Base-by-base conservation (phyloP, 2,113 vertebrate genomes). In the Rhinolophus ferrumequinum region DNA sequence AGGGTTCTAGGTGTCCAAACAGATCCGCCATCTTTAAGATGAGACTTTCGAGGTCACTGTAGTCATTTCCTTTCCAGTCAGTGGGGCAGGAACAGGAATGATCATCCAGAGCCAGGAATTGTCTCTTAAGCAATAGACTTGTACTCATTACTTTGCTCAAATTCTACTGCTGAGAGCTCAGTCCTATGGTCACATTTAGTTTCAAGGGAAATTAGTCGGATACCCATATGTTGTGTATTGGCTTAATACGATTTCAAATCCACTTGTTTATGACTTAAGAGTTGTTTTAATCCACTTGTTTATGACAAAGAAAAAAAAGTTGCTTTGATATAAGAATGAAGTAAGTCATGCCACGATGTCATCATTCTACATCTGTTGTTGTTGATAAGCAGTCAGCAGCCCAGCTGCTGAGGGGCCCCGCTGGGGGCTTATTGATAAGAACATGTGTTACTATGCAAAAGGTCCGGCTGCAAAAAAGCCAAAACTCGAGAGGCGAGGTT, bases 1-100 rank as follows among this genome's bases (percentile, higher is more conserved):
- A 87, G 44, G 44, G 41, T 90, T 82, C 24, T 60, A 87, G 58
- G 58, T 96, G 14, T 87, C 38, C 52, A 76, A 21, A 54, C 58
- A 75, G 50, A 86, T 94, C 66, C 81, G 38, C 33, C 16, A 19
- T 50, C 26, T 93, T 90, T 85, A 75, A 50, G 52, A 58, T 60
- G n/a, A 92, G 58, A 96, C 44, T 90, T 90, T 47, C 24, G 86
- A 80, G 44, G 85, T 85, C 85, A 79, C 70, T 79, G 18, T 38
- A 90, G 33, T 58, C 33, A 81, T 87, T 90, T 94, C 50, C n/a
- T 67, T 60, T 66, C 21, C 16, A 81, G 38, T 38, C 26, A 50
- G 66, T n/a, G 56, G 72, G 50, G 60, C 54, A 83, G 64, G 30
- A 94, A 30, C 58, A 72, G 54, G 33, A 88, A 30, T 30, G 38